Percentiles rank a stretch among this genome's conserved stretches.
These are phyloP conservation scores for Actenoides hombroni DNA, from an alignment of 2,113 vertebrate genomes.

Conservation along the genomic window DNA sequence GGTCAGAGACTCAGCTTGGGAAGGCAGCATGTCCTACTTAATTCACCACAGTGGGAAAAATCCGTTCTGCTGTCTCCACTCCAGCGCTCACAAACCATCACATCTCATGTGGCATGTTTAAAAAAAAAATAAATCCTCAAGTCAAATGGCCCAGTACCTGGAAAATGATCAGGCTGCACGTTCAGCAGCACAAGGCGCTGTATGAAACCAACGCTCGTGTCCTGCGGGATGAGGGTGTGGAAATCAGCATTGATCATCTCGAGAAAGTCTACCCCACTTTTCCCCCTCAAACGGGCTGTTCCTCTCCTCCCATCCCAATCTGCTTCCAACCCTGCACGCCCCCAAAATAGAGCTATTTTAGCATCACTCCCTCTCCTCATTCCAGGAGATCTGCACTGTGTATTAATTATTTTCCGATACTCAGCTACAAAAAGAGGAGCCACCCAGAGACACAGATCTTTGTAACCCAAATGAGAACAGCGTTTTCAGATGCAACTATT, in stretches of 20 bases:
- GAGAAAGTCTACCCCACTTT: neutral
- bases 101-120: neutral
- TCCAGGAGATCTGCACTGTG: neutral
- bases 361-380: neutral
- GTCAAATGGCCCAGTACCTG: neutral
- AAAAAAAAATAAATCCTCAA: neutral
- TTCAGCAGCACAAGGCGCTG: accelerated
- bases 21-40: neutral
- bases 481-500: neutral
- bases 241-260: neutral
- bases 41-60: neutral
- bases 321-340: accelerated
- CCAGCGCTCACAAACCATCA: neutral
- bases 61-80: neutral
- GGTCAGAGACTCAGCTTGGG: neutral
- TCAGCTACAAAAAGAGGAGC: neutral
- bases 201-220: accelerated
- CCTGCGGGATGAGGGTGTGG: neutral
- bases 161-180: neutral
- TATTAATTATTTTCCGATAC: neutral
- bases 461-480: neutral
- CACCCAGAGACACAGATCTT: neutral
- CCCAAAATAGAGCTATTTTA: neutral
- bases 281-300: neutral
- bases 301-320: neutral